phyloP scores from a whole-genome alignment of 2,888 invertebrate genomes.

The Ferrisia virgata region DNA sequence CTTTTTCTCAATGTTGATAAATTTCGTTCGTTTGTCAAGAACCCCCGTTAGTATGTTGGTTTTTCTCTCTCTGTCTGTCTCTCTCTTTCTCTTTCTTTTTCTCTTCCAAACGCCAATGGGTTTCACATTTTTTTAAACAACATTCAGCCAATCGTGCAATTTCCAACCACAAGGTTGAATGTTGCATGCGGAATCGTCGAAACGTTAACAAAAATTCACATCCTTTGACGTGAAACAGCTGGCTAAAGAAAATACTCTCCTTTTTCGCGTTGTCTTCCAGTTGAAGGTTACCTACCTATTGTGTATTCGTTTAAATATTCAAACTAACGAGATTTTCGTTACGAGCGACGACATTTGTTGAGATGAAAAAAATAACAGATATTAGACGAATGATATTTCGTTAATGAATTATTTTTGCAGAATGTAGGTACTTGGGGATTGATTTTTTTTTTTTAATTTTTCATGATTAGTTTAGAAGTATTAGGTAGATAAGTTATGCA shows the following conservation, averaged over 20 bases:
- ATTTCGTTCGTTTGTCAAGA: constrained; percentile 19
- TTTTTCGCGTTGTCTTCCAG: not conserved
- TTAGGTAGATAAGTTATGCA: no score
- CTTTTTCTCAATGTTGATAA: constrained; percentile 9
- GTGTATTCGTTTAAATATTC: constrained; percentile 19
- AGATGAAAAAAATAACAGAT: not conserved
- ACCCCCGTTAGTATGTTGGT: constrained; percentile 22
- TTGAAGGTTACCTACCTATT: constrained; percentile 18
- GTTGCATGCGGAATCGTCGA: not conserved
- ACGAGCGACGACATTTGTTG: not conserved
- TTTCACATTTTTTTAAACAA: not conserved
- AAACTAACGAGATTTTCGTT: not conserved
- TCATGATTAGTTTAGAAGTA: no score
- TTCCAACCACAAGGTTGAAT: constrained; percentile 20
- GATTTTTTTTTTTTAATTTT: no score
- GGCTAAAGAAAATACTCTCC: not conserved
- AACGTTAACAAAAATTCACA: not conserved
- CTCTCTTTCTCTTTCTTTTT: not conserved
- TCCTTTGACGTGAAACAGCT: constrained; percentile 14
- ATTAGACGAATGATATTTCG: not conserved
- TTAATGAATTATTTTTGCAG: not conserved
- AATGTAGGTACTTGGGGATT: no score
- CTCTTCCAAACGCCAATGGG: not conserved
- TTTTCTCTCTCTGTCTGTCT: not conserved
- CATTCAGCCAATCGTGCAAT: constrained; percentile 1